These are phyloP conservation scores for Datnioides undecimradiatus DNA, from an alignment of 2,113 vertebrate species.

Conservation along the genomic window DNA sequence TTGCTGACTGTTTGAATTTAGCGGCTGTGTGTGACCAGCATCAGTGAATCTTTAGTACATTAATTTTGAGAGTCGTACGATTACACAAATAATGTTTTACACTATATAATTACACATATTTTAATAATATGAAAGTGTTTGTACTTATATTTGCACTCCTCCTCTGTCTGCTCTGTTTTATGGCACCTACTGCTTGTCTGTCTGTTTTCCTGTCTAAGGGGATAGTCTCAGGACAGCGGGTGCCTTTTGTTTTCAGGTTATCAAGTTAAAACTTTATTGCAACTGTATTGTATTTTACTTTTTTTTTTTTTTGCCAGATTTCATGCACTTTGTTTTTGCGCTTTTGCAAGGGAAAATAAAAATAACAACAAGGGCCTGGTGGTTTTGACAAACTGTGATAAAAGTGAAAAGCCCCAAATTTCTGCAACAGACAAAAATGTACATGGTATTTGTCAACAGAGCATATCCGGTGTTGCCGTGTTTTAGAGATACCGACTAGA, in stretches of 20 bases:
- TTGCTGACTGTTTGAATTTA: slow-evolving; percentile 31
- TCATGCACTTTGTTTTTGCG: no score
- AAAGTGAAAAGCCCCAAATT: neutral
- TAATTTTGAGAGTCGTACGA: neutral
- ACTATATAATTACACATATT: neutral
- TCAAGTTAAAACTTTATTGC: no score
- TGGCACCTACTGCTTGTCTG: neutral
- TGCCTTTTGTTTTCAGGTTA: neutral
- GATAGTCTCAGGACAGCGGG: no score
- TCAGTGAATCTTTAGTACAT: neutral
- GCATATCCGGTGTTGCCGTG: neutral
- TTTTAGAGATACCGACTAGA: slow-evolving; percentile 6
- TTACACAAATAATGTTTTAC: neutral
- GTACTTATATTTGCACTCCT: neutral
- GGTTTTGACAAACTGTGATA: neutral
- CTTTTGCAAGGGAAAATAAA: neutral
- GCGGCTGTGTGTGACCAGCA: neutral
- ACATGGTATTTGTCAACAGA: neutral
- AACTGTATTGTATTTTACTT: no score
- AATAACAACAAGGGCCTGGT: no score
- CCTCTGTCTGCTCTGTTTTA: neutral
- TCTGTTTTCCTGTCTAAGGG: neutral
- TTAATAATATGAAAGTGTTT: neutral
- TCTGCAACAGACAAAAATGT: neutral
- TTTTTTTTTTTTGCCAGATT: neutral